Conservation (phyloP, 1,140 invertebrate genomes). For the Neodiprion pinetum region DNA sequence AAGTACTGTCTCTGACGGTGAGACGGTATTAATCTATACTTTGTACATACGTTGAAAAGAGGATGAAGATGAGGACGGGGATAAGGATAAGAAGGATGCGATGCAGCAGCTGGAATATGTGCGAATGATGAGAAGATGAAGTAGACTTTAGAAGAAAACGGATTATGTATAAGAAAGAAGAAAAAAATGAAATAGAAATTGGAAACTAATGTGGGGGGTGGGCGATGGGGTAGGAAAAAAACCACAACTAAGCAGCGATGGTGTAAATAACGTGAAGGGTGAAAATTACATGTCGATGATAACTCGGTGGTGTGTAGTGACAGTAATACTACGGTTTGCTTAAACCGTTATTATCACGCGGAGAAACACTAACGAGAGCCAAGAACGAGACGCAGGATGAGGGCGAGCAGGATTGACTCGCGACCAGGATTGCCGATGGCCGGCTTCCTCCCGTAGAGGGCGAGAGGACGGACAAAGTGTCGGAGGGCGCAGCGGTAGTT, state of each 20-base stretch:
- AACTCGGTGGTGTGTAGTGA: no score
- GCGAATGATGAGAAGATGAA: not conserved
- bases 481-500: conserved; percentile 3
- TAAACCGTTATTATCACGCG: no score
- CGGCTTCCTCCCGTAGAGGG: not conserved
- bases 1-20: no score
- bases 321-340: no score
- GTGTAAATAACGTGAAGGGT: no score
- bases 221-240: not conserved
- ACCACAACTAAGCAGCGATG: no score
- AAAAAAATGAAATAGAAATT: not conserved
- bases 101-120: not conserved
- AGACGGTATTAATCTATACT: no score
- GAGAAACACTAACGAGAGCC: no score
- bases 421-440: not conserved
- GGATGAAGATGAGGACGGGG: not conserved
- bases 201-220: not conserved
- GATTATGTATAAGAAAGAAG: not conserved
- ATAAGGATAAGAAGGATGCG: not conserved
- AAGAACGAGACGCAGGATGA: not conserved
- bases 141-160: not conserved
- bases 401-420: not conserved
- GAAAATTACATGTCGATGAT: no score
- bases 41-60: not conserved
- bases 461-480: not conserved